These are phyloP conservation scores for Peromyscus nudipes DNA, from an alignment of 2,797 vertebrate species.

Conservation along the genomic window DNA sequence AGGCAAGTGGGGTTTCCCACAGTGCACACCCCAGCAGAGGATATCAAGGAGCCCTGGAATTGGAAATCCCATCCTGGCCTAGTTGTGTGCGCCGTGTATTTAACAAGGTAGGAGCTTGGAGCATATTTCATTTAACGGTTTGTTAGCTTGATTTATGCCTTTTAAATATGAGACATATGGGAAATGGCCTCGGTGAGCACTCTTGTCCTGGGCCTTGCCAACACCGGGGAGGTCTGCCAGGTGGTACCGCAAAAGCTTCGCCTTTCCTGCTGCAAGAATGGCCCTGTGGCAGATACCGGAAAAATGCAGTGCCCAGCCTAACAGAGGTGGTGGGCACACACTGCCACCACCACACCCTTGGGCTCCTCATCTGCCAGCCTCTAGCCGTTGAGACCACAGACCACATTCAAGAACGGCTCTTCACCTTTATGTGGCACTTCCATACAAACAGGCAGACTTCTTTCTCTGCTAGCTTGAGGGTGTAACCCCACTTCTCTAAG, in stretches of 20 bases:
- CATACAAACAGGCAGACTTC: background rate
- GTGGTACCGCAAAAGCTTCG: background rate
- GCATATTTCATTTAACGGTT: conserved; percentile 84
- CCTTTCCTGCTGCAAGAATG: background rate
- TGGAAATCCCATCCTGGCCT: conserved; percentile 14
- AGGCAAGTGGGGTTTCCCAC: background rate
- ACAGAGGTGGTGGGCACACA: background rate
- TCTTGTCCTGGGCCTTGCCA: conserved; percentile 68
- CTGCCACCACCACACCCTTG: rapidly evolving
- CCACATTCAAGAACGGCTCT: rapidly evolving
- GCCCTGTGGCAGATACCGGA: background rate
- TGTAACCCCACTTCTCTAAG: background rate
- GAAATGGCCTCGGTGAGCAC: conserved; percentile 32
- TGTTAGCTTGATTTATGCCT: conserved; percentile 84
- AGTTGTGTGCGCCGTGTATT: conserved; percentile 56
- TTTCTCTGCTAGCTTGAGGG: background rate
- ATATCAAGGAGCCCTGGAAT: background rate
- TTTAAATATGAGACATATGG: conserved; percentile 81
- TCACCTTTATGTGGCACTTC: rapidly evolving
- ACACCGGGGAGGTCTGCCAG: conserved; percentile 34
- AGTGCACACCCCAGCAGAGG: background rate
- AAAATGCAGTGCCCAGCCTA: background rate
- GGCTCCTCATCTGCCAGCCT: background rate
- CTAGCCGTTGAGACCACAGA: background rate
- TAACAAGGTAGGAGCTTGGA: conserved; percentile 79